Percentiles rank a stretch among this genome's conserved stretches.
Evolutionary conservation across 2,888 invertebrate genomes (phyloP).

Genomic region (Drosophila quinaria): DNA sequence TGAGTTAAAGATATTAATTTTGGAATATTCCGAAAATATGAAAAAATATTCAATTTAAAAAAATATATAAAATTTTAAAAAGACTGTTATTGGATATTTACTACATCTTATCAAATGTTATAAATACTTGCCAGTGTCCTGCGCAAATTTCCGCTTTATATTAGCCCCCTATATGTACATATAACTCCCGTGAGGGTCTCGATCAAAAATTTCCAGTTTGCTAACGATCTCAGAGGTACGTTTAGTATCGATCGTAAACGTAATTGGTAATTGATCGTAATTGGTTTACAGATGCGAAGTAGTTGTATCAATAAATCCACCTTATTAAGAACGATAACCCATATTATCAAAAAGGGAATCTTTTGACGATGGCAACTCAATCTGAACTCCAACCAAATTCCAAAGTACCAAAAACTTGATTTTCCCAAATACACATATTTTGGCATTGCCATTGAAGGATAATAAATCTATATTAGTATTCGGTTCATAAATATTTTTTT

Average conservation of each 20-base stretch:
- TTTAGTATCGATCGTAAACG: conserved; percentile 5
- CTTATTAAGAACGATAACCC: conserved; percentile 42
- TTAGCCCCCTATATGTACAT: neutral
- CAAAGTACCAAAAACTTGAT: conserved; percentile 21
- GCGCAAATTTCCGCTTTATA: neutral
- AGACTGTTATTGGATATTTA: no score
- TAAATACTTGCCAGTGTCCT: neutral
- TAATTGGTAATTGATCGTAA: conserved; percentile 7
- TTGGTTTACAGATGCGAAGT: conserved; percentile 39
- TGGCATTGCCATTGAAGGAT: conserved; percentile 4
- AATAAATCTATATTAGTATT: conserved; percentile 26
- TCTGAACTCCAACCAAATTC: conserved; percentile 13
- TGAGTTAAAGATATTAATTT: no score
- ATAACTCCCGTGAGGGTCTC: neutral
- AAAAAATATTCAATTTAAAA: no score
- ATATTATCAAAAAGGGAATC: conserved; percentile 7
- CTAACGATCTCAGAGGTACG: neutral
- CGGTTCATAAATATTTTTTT: conserved; percentile 27
- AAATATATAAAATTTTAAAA: no score
- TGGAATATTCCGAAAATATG: no score
- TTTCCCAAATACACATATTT: conserved; percentile 11
- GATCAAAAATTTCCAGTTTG: conserved; percentile 8
- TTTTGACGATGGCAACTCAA: conserved; percentile 7
- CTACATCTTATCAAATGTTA: neutral
- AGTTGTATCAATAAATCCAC: conserved; percentile 51